phyloP scores from a whole-genome alignment of 2,888 invertebrate species.

The Synanthedon myopaeformis region DNA sequence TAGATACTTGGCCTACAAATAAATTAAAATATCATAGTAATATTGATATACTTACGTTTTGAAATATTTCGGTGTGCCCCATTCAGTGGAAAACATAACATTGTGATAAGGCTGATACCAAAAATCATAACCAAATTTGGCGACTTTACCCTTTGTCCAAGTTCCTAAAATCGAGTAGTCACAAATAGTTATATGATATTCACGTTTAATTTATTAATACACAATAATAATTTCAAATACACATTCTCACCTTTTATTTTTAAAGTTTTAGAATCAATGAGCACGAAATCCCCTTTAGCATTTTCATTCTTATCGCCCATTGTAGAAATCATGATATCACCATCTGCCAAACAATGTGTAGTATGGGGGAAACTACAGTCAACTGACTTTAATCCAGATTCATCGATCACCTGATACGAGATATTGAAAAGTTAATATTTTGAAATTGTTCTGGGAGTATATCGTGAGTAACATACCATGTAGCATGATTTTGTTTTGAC shows the following conservation, averaged over 20 bases:
- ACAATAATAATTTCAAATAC: slow-evolving; percentile 6
- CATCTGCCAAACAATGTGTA: slow-evolving; percentile 90
- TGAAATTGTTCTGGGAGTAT: slow-evolving; percentile 6
- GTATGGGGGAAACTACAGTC: slow-evolving; percentile 93
- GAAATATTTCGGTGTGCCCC: slow-evolving; percentile 90
- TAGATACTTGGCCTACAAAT: no score
- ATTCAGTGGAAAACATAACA: slow-evolving; percentile 91
- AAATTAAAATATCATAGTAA: neutral
- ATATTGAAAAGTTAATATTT: slow-evolving; percentile 33
- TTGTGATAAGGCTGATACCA: slow-evolving; percentile 98
- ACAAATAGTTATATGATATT: neutral
- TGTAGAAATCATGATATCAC: slow-evolving; percentile 94
- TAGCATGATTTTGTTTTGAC: no score
- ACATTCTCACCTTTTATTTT: slow-evolving; percentile 73
- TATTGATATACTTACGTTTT: slow-evolving; percentile 58
- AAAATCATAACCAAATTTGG: slow-evolving; percentile 91
- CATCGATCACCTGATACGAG: slow-evolving; percentile 78
- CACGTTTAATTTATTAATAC: neutral
- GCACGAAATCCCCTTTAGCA: slow-evolving; percentile 87
- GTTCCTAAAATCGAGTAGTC: slow-evolving; percentile 62
- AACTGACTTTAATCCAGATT: slow-evolving; percentile 79
- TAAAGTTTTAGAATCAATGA: slow-evolving; percentile 86
- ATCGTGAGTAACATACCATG: neutral
- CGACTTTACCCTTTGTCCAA: slow-evolving; percentile 80
- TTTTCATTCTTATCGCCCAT: slow-evolving; percentile 92